A percentile compares a stretch with the other conserved stretches of the same genome.
Evolutionary conservation across 2,888 invertebrate species (phyloP).

Genomic region (Callosobruchus maculatus): DNA sequence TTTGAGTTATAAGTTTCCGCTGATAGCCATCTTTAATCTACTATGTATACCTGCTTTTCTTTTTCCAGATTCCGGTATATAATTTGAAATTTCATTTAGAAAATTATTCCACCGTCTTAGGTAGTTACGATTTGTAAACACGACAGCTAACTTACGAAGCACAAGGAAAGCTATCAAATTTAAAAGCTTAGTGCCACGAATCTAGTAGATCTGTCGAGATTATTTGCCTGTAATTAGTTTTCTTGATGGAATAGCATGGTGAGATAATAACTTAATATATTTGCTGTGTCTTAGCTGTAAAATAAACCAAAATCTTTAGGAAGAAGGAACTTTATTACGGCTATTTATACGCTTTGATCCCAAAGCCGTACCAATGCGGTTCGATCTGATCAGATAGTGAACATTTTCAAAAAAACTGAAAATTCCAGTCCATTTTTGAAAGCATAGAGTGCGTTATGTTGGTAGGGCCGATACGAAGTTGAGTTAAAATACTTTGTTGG

Average conservation of each 20-base stretch:
- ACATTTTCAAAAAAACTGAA: no score
- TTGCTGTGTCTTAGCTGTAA: no score
- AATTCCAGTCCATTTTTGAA: no score
- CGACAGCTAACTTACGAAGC: not conserved
- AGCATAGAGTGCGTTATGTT: no score
- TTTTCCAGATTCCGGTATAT: slow-evolving; percentile 32
- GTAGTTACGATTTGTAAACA: not conserved
- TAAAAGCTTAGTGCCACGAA: slow-evolving; percentile 1
- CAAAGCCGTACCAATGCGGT: no score
- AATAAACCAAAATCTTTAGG: no score
- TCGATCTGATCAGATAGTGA: no score
- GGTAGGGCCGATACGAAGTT: no score
- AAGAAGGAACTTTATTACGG: no score
- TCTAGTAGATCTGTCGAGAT: not conserved
- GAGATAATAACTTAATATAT: no score
- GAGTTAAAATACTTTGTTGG: no score
- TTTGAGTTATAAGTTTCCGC: slow-evolving; percentile 46
- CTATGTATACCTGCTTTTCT: slow-evolving; percentile 45
- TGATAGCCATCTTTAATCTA: slow-evolving; percentile 50
- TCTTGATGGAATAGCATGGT: not conserved
- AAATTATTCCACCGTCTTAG: slow-evolving; percentile 38
- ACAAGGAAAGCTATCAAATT: slow-evolving; percentile 7
- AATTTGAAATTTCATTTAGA: slow-evolving; percentile 48
- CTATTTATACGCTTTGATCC: no score
- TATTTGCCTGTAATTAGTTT: not conserved